These are phyloP conservation scores for Eulithis prunata DNA, from an alignment of 2,888 invertebrate genomes.

Conservation along the genomic window DNA sequence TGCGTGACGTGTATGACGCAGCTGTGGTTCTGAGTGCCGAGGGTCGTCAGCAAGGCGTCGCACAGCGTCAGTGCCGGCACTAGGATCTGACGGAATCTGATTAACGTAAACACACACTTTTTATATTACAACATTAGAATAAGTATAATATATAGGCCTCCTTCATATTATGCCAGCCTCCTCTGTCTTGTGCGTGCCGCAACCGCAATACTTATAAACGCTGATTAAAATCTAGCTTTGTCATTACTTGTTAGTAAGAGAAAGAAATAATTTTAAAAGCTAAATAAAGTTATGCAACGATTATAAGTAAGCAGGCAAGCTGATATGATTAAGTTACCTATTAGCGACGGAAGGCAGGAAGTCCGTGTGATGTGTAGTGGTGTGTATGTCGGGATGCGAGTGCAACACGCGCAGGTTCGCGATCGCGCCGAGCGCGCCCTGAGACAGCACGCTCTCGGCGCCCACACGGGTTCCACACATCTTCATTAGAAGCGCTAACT, in stretches of 20 bases:
- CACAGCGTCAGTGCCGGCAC: conserved; percentile 92
- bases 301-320: not conserved
- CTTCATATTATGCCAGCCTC: too few species aligned
- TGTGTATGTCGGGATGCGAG: conserved; percentile 88
- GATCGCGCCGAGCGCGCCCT: conserved; percentile 87
- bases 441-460: conserved; percentile 88
- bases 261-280: too few species aligned
- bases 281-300: too few species aligned
- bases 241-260: too few species aligned
- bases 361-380: conserved; percentile 50
- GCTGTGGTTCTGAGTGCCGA: conserved; percentile 93
- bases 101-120: too few species aligned
- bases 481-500: conserved; percentile 91
- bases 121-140: not conserved
- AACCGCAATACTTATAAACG: too few species aligned
- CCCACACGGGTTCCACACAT: conserved; percentile 88
- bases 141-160: too few species aligned
- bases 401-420: conserved; percentile 89
- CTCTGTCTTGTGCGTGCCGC: too few species aligned
- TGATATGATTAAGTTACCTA: conserved; percentile 50
- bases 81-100: conserved; percentile 91
- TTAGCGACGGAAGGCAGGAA: conserved; percentile 66
- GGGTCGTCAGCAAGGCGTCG: conserved; percentile 91
- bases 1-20: conserved; percentile 92
- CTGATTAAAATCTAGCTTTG: too few species aligned